A percentile compares a stretch with the other conserved stretches of the same genome.
phyloP scores from a whole-genome alignment of 2,888 invertebrate genomes.

The Calliphora vomitoria region DNA sequence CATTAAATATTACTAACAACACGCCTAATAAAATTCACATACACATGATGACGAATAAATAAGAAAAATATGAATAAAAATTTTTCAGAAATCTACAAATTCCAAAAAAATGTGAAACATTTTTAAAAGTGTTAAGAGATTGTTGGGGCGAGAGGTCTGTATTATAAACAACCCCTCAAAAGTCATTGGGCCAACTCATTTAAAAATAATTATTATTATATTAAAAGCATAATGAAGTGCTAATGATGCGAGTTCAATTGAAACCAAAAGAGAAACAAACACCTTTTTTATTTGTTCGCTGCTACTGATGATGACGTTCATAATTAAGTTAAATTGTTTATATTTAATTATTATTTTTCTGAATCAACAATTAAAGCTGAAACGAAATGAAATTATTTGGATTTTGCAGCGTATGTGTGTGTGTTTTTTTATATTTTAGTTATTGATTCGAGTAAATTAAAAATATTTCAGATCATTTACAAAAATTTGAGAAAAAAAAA shows the following conservation, averaged over 20 bases:
- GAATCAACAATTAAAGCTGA: background rate
- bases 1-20: background rate
- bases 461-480: constrained; percentile 24
- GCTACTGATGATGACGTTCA: constrained; percentile 11
- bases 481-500: background rate
- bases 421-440: background rate
- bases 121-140: background rate
- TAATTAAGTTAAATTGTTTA: constrained; percentile 48
- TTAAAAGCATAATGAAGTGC: constrained; percentile 49
- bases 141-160: background rate
- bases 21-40: background rate
- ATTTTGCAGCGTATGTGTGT: background rate
- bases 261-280: constrained; percentile 26
- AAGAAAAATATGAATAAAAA: background rate
- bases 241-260: constrained; percentile 14
- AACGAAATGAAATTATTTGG: background rate
- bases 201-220: constrained; percentile 35
- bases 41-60: background rate
- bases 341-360: constrained; percentile 3
- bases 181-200: constrained; percentile 7
- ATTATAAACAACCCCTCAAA: background rate
- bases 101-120: background rate
- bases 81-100: background rate
- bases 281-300: background rate
- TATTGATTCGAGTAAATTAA: constrained; percentile 27